A percentile compares a stretch with the other conserved stretches of the same genome.
phyloP scores from a whole-genome alignment of 2,888 invertebrate species.

The Sisyra nigra region DNA sequence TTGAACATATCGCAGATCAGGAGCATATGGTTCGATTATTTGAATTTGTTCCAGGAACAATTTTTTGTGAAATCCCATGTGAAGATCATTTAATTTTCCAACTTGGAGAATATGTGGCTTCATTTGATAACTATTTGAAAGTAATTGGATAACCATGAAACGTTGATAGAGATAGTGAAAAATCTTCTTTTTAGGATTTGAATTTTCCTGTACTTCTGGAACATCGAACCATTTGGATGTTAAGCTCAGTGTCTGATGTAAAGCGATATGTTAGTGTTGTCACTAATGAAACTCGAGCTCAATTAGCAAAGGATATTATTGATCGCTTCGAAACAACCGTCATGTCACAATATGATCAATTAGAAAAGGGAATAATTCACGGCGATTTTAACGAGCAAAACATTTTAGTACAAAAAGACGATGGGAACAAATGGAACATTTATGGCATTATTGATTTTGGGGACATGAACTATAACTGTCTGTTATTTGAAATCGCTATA shows the following conservation, averaged over 20 bases:
- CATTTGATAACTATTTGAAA: slow-evolving; percentile 48
- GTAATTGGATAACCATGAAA: slow-evolving; percentile 25
- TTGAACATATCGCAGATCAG: slow-evolving; percentile 31
- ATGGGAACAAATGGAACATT: slow-evolving; percentile 36
- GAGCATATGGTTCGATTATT: slow-evolving; percentile 57
- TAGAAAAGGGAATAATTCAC: slow-evolving; percentile 64
- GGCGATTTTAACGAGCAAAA: slow-evolving; percentile 89
- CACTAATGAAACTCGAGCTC: slow-evolving; percentile 37
- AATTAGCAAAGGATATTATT: slow-evolving; percentile 44
- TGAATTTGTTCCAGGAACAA: slow-evolving; percentile 56
- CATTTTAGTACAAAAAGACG: slow-evolving; percentile 38
- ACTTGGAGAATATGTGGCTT: slow-evolving; percentile 55
- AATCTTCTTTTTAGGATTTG: slow-evolving; percentile 37
- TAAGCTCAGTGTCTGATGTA: slow-evolving; percentile 50
- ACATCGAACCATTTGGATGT: slow-evolving; percentile 61
- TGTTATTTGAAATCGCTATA: slow-evolving; percentile 73
- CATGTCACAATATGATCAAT: slow-evolving; percentile 32
- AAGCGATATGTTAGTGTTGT: slow-evolving; percentile 54
- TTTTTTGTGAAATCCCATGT: slow-evolving; percentile 43
- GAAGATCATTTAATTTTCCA: slow-evolving; percentile 48
- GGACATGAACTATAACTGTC: slow-evolving; percentile 55
- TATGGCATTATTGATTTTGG: slow-evolving; percentile 74
- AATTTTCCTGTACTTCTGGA: slow-evolving; percentile 48
- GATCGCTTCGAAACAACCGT: slow-evolving; percentile 48
- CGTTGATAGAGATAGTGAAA: neutral